These are phyloP conservation scores for Marasmarcha lunaedactyla DNA, from an alignment of 2,888 invertebrate species.

Conservation along the genomic window DNA sequence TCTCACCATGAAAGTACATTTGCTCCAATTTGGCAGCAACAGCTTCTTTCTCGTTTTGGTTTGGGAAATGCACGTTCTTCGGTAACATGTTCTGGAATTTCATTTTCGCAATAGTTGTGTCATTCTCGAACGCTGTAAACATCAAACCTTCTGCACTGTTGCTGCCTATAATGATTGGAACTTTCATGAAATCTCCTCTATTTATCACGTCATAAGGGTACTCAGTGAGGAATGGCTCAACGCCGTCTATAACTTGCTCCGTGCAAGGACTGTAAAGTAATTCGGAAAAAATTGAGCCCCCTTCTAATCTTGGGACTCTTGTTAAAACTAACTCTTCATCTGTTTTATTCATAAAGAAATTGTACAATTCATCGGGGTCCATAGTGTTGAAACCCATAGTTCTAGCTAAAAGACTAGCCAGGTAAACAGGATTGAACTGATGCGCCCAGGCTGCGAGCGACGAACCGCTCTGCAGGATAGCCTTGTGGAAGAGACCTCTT, in stretches of 20 bases:
- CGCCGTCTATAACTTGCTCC: conserved; percentile 42
- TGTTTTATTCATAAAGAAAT: conserved; percentile 36
- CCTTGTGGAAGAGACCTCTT: conserved; percentile 46
- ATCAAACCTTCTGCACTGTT: conserved; percentile 55
- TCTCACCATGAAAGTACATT: not conserved
- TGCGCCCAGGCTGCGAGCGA: conserved; percentile 48
- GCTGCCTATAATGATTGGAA: conserved; percentile 56
- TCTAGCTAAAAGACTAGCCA: conserved; percentile 38
- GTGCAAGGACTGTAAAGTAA: conserved; percentile 49
- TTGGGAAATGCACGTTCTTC: conserved; percentile 41
- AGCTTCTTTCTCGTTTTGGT: conserved; percentile 31
- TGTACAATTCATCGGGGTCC: conserved; percentile 41
- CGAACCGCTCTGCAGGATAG: conserved; percentile 54
- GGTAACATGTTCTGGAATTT: conserved; percentile 31
- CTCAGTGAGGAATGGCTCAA: conserved; percentile 39
- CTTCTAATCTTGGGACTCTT: not conserved
- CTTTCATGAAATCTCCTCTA: conserved; percentile 47
- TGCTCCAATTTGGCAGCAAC: conserved; percentile 30
- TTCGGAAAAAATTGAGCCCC: conserved; percentile 38
- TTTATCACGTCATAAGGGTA: conserved; percentile 39
- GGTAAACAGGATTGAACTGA: conserved; percentile 43
- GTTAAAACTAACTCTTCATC: conserved; percentile 31
- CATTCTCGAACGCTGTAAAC: conserved; percentile 13
- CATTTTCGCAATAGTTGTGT: conserved; percentile 13
- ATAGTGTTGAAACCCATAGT: conserved; percentile 44